Percentiles rank a stretch among this genome's conserved stretches.
Conservation (phyloP, 1,140 invertebrate species). For the Chionoecetes opilio region DNA sequence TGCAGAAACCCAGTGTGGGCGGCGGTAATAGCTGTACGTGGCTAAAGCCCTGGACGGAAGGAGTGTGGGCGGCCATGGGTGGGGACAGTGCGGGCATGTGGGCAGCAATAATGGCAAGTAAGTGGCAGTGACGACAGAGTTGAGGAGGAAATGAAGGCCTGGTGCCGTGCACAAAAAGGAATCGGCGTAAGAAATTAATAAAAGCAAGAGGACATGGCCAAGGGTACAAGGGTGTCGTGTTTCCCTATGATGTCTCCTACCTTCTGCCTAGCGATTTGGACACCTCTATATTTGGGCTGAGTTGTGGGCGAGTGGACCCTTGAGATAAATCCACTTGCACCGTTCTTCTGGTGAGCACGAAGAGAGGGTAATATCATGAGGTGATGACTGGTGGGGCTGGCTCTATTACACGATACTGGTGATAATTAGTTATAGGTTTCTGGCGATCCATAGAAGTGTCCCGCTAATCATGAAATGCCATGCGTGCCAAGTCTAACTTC, state of each 20-base stretch:
- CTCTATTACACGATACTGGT: no score
- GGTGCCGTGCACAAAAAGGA: no score
- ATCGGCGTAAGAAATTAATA: neutral
- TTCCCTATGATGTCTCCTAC: no score
- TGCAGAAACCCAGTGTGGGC: neutral
- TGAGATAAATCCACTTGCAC: neutral
- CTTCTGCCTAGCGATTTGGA: neutral
- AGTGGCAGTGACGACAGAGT: neutral
- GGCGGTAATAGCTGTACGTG: neutral
- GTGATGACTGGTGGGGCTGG: neutral
- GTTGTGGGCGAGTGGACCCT: neutral
- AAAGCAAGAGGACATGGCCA: neutral
- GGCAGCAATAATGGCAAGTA: neutral
- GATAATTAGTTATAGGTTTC: no score
- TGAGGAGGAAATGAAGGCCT: neutral
- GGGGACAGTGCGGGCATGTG: neutral
- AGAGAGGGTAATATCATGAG: neutral
- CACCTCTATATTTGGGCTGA: neutral
- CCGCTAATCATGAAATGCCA: neutral
- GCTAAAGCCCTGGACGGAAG: conserved; percentile 14
- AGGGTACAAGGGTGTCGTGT: no score
- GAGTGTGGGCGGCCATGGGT: neutral
- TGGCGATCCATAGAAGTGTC: no score
- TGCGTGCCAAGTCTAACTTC: no score
- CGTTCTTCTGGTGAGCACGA: neutral